Evolutionary conservation across 2,888 invertebrate genomes (phyloP), one percentile per base, ranked within the genome.

Genomic region (Drosophila borborema): DNA sequence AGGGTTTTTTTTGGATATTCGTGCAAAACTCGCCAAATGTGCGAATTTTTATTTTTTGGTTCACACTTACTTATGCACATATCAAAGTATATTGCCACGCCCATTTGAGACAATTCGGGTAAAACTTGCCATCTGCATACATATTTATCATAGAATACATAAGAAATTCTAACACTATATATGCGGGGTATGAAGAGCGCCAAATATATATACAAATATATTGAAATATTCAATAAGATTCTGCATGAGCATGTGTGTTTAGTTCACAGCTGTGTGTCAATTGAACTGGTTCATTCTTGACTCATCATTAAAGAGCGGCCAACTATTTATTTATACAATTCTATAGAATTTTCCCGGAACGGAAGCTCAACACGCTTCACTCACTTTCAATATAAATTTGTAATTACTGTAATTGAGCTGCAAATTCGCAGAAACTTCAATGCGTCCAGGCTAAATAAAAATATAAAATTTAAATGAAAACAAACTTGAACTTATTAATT

Each of bases 401-500:
- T 34, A 36, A 53, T 38, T 8, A 20, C 14, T 9, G 3, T 36
- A 53, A 53, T 20, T 51, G 34, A 34, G 9, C 34, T 12, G n/a
- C 6, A n/a, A 49, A n/a, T n/a, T n/a, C 31, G n/a, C 2, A n/a
- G 28, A 9, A 34, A 7, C 18, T 36, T 36, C 8, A 63, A 65
- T 46, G 46, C n/a, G 59, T 36, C 60, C 63, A 60, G 43, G 7
- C 49, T 1, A 16, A 49, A 10, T 48, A 31, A 9, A 46, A 46
- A 14, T 46, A 23, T 16, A 31, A 8, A 31, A 49, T 7, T 12
- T 0, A 49, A 49, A 49, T 34, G 1, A 51, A 51, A 34, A 51
- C 31, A 31, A 51, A 18, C 6, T 34, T 7, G 36, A 63, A 81
- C 78, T 81, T 81, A 66, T 75, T 81, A 77, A 81, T 77, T 81